A percentile compares a stretch with the other conserved stretches of the same genome.
phyloP scores from a whole-genome alignment of 2,113 vertebrate genomes.

The Ovis canadensis region DNA sequence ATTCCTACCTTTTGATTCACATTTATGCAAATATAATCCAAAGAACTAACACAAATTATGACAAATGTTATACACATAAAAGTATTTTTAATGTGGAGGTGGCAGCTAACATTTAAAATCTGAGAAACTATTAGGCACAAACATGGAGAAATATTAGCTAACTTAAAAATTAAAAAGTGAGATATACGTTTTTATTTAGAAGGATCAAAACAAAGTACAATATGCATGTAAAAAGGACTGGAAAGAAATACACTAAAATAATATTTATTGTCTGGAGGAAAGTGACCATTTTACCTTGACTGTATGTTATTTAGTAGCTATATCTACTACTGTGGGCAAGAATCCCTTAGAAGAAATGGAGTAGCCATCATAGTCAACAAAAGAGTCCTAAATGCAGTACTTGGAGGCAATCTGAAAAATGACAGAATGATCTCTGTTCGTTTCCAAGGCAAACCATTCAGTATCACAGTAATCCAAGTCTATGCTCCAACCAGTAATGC shows the following conservation, averaged over 20 bases:
- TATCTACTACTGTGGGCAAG: not conserved
- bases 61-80: not conserved
- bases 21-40: not conserved
- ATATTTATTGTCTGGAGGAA: not conserved
- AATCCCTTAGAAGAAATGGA: not conserved
- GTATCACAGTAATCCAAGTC: not conserved
- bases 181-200: not conserved
- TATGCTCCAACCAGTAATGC: not conserved
- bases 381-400: not conserved
- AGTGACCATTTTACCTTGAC: not conserved
- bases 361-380: not conserved
- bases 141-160: not conserved
- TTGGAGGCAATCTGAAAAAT: not conserved
- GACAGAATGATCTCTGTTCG: not conserved
- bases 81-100: not conserved
- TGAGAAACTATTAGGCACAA: not conserved
- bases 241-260: not conserved
- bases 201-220: not conserved
- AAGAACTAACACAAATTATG: not conserved
- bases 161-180: not conserved
- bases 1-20: not conserved
- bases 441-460: not conserved
- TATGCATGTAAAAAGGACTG: not conserved
- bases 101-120: not conserved
- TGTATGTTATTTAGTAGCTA: not conserved